phyloP scores from a whole-genome alignment of 2,113 vertebrate species.

The Dromiciops gliroides region DNA sequence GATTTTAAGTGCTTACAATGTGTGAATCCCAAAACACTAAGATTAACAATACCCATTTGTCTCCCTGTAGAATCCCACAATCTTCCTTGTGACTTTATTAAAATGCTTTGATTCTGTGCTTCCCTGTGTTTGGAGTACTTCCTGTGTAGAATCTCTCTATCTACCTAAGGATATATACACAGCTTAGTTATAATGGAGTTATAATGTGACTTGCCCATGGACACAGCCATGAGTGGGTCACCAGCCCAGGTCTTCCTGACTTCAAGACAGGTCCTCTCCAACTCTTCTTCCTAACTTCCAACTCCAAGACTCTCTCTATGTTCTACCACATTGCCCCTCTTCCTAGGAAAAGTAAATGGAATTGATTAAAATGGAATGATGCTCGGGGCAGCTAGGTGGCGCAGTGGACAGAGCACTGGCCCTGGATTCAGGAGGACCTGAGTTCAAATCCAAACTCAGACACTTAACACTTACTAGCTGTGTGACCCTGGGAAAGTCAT shows the following conservation, averaged over 20 bases:
- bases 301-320: not conserved
- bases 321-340: not conserved
- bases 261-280: not conserved
- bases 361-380: constrained; percentile 80
- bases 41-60: not conserved
- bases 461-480: too few species aligned
- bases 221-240: not conserved
- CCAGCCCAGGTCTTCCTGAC: not conserved
- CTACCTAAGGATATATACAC: not conserved
- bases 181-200: not conserved
- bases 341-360: constrained; percentile 73
- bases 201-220: not conserved
- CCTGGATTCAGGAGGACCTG: too few species aligned
- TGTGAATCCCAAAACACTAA: not conserved
- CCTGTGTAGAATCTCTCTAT: not conserved
- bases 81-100: not conserved
- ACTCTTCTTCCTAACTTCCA: not conserved
- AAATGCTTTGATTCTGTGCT: not conserved
- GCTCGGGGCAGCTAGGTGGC: too few species aligned
- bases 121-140: not conserved
- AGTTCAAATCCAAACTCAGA: too few species aligned
- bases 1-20: not conserved
- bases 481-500: too few species aligned
- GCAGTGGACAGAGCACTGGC: too few species aligned
- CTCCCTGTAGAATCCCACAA: not conserved